Percentiles rank a stretch among this genome's conserved stretches.
These are phyloP conservation scores for Lordiphosa andalusiaca DNA, from an alignment of 2,888 invertebrate genomes.

Conservation along the genomic window DNA sequence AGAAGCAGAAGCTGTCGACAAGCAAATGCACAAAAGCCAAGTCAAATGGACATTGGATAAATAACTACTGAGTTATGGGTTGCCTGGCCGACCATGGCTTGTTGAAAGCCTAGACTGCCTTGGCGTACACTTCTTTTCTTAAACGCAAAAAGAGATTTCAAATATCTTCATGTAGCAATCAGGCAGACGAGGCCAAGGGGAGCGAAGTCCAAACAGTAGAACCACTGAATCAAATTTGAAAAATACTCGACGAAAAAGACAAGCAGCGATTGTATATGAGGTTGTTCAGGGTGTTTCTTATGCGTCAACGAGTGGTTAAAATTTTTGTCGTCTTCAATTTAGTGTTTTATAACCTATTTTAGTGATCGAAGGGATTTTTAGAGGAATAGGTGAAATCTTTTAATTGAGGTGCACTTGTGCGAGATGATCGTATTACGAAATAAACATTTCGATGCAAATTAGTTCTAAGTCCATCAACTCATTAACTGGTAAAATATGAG, in stretches of 20 bases:
- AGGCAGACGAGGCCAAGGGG: conserved; percentile 29
- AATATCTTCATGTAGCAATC: conserved; percentile 72
- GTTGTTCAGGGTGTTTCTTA: conserved; percentile 37
- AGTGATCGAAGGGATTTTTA: background rate
- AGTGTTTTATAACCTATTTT: conserved; percentile 38
- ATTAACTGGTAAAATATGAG: too few species aligned
- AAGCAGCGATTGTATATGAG: conserved; percentile 13
- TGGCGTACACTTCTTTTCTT: conserved; percentile 17
- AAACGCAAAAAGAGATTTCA: conserved; percentile 54
- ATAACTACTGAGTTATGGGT: conserved; percentile 68
- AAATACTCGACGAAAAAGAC: conserved; percentile 65
- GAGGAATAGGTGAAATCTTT: too few species aligned
- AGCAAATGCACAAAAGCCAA: conserved; percentile 57
- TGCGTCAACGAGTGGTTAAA: conserved; percentile 67
- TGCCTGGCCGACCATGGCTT: conserved; percentile 34
- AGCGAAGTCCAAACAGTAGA: conserved; percentile 16
- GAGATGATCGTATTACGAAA: too few species aligned
- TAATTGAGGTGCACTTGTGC: background rate
- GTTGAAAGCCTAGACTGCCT: conserved; percentile 37
- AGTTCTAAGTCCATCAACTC: too few species aligned
- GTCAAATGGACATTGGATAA: conserved; percentile 68
- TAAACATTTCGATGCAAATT: too few species aligned
- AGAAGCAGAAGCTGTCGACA: conserved; percentile 19
- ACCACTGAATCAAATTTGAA: conserved; percentile 62
- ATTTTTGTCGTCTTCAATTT: conserved; percentile 75